Evolutionary conservation across 2,113 vertebrate species (phyloP).

Genomic region (Acrocephalus arundinaceus): DNA sequence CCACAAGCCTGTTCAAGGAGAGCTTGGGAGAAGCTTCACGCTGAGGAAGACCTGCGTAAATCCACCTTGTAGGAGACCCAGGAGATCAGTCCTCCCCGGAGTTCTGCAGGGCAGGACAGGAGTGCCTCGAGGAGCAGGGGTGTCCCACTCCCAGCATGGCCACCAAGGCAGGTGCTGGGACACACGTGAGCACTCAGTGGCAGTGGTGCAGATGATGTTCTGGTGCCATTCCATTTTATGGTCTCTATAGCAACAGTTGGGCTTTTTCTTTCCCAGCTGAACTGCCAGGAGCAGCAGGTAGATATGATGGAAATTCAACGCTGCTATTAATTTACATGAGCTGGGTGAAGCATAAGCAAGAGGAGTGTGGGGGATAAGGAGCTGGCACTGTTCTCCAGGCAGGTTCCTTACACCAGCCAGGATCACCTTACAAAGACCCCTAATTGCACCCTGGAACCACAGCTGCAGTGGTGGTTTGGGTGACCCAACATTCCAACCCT

Average conservation of each 20-base stretch:
- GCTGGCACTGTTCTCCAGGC: neutral
- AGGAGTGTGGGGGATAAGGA: neutral
- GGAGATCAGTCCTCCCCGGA: neutral
- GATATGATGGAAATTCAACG: neutral
- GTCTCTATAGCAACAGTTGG: neutral
- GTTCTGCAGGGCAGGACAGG: neutral
- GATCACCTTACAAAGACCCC: neutral
- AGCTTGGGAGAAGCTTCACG: neutral
- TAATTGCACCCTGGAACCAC: fast-evolving
- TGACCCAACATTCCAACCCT: neutral
- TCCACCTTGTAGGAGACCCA: neutral
- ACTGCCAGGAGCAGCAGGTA: conserved; percentile 2
- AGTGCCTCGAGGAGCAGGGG: neutral
- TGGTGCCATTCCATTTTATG: neutral
- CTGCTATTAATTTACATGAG: conserved; percentile 35
- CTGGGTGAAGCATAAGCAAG: neutral
- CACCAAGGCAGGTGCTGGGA: fast-evolving
- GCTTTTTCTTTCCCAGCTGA: neutral
- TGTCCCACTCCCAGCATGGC: neutral
- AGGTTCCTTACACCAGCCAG: fast-evolving
- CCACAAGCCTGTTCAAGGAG: neutral
- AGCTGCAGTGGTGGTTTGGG: fast-evolving
- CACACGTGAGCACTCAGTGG: fast-evolving
- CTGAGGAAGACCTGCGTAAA: neutral
- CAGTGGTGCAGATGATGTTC: neutral